These are phyloP conservation scores for Cyclophora punctaria DNA, from an alignment of 2,888 invertebrate genomes.

Conservation along the genomic window DNA sequence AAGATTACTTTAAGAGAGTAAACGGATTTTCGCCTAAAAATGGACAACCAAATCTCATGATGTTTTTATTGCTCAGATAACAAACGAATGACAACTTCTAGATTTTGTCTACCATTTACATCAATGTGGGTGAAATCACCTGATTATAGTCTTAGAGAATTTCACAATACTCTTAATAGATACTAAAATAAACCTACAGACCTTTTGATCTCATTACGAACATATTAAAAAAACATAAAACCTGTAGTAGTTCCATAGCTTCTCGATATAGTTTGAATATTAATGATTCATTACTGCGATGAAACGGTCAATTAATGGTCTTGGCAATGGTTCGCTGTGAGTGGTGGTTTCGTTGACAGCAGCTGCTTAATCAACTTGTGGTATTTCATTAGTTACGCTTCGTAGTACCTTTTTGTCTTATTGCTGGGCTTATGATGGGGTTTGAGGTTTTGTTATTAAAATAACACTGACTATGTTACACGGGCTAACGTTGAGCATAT, in stretches of 20 bases:
- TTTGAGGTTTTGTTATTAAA: constrained; percentile 4
- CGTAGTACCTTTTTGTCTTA: constrained; percentile 33
- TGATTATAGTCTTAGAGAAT: background rate
- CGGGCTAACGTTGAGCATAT: no score
- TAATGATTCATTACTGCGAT: constrained; percentile 62
- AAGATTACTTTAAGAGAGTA: no score
- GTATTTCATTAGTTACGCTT: constrained; percentile 64
- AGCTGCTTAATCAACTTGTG: constrained; percentile 55
- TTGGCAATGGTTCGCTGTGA: constrained; percentile 41
- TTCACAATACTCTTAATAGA: background rate
- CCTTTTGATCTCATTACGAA: background rate
- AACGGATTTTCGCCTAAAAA: no score
- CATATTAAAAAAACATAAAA: background rate
- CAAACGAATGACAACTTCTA: no score
- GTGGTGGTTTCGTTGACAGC: constrained; percentile 49
- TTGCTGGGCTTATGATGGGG: constrained; percentile 23
- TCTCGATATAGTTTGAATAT: constrained; percentile 48
- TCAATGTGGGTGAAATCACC: no score
- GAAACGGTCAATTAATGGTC: constrained; percentile 65
- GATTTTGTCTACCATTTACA: no score
- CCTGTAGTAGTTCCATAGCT: constrained; percentile 19
- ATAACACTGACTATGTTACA: background rate
- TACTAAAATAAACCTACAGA: background rate
- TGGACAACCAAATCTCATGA: no score
- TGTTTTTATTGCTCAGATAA: no score